phyloP scores from a whole-genome alignment of 2,888 invertebrate genomes.

The Orchesellides sinensis region DNA sequence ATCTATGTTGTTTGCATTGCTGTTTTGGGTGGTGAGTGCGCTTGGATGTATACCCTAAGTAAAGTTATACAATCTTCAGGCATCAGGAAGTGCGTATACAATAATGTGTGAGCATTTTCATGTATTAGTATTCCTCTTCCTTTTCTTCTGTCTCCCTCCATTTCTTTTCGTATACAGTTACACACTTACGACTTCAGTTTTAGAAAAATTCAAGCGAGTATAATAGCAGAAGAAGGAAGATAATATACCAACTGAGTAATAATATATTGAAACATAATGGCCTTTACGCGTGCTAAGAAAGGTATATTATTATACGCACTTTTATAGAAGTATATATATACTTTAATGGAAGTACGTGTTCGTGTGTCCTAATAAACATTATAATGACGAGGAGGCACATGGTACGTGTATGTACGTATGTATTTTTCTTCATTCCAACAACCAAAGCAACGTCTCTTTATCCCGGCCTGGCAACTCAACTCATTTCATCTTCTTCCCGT shows the following conservation, averaged over 20 bases:
- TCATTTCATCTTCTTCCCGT: slow-evolving; percentile 49
- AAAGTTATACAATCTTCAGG: neutral
- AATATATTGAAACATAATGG: slow-evolving; percentile 49
- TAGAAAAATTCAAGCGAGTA: slow-evolving; percentile 17
- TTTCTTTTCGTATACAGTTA: neutral
- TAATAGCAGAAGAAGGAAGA: neutral
- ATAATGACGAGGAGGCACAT: slow-evolving; percentile 26
- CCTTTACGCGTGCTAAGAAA: slow-evolving; percentile 36
- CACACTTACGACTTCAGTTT: slow-evolving; percentile 12
- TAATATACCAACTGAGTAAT: slow-evolving; percentile 25
- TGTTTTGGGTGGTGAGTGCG: neutral
- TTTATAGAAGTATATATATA: no score
- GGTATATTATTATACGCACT: neutral
- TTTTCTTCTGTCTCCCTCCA: slow-evolving; percentile 18
- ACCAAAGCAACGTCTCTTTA: neutral
- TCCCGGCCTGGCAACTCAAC: slow-evolving; percentile 38
- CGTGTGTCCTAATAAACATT: slow-evolving; percentile 21
- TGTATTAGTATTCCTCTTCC: neutral
- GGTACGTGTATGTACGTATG: neutral
- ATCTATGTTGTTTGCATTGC: neutral
- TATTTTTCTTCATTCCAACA: slow-evolving; percentile 1
- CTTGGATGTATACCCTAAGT: neutral
- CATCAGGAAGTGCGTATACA: slow-evolving; percentile 6
- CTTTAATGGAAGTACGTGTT: slow-evolving; percentile 26
- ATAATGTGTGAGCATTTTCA: slow-evolving; percentile 1